Conservation (phyloP, 2,888 invertebrate genomes). For the Dimorphilus gyrociliatus region DNA sequence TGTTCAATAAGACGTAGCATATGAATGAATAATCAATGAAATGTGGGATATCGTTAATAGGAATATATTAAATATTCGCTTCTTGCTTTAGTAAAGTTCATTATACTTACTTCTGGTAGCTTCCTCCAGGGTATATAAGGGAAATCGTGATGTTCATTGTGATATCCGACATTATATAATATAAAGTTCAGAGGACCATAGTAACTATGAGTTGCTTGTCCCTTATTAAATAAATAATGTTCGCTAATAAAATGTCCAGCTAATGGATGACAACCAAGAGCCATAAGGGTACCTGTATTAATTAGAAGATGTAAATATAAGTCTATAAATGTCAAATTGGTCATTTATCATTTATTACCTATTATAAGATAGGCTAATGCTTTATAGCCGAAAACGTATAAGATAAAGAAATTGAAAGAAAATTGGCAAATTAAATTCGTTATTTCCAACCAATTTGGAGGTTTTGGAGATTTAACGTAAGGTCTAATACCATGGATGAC, state of each 20-base stretch:
- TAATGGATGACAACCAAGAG: conserved; percentile 31
- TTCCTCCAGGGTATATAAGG: conserved; percentile 34
- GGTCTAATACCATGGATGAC: conserved; percentile 31
- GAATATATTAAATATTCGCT: too few species aligned
- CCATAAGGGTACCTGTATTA: conserved; percentile 30
- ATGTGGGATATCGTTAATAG: too few species aligned
- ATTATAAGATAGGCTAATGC: conserved; percentile 23
- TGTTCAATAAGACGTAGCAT: conserved; percentile 1
- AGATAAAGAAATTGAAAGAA: conserved; percentile 18
- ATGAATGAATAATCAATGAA: not conserved
- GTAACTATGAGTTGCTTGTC: conserved; percentile 34
- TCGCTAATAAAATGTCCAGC: conserved; percentile 37
- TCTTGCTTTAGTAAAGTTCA: not conserved
- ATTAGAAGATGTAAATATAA: too few species aligned
- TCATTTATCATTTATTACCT: too few species aligned
- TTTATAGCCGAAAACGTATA: conserved; percentile 21
- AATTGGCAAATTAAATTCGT: conserved; percentile 24
- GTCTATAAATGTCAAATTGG: too few species aligned
- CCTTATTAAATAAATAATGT: conserved; percentile 31
- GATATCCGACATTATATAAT: conserved; percentile 35
- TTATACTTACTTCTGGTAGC: conserved; percentile 31
- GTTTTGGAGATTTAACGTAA: conserved; percentile 31
- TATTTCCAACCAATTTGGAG: conserved; percentile 24
- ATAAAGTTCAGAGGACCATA: conserved; percentile 36
- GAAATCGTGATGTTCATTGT: conserved; percentile 37